Evolutionary conservation across 2,888 invertebrate genomes (phyloP).

Genomic region (Metallyticus violacea): DNA sequence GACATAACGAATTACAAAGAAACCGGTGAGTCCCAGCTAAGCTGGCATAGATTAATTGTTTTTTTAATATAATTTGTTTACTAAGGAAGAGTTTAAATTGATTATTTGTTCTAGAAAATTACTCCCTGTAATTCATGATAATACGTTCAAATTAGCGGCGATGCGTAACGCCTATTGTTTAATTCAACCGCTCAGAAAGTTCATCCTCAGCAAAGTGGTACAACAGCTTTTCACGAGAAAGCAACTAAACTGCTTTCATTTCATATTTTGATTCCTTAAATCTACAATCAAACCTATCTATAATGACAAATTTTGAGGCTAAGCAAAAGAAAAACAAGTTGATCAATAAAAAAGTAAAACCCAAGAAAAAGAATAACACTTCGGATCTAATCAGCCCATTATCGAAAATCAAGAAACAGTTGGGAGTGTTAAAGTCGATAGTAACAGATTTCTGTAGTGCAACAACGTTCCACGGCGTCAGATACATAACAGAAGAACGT

Average conservation of each 20-base stretch:
- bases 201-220: too few relatives aligned
- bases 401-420: background rate
- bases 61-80: too few relatives aligned
- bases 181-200: too few relatives aligned
- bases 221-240: too few relatives aligned
- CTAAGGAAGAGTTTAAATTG: too few relatives aligned
- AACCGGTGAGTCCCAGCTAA: too few relatives aligned
- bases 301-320: background rate
- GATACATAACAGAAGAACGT: slow-evolving; percentile 27
- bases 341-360: background rate
- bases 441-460: slow-evolving; percentile 23
- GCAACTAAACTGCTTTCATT: background rate
- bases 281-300: too few relatives aligned
- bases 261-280: too few relatives aligned
- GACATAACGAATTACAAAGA: too few relatives aligned
- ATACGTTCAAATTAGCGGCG: background rate
- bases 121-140: background rate
- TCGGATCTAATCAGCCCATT: background rate
- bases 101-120: too few relatives aligned
- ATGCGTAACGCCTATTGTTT: too few relatives aligned
- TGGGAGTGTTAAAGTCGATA: background rate
- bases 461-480: slow-evolving; percentile 32
- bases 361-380: background rate
- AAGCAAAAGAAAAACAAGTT: background rate
- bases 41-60: too few relatives aligned